Evolutionary conservation across 1,140 invertebrate species (phyloP).

Genomic region (Monochamus saltuarius): DNA sequence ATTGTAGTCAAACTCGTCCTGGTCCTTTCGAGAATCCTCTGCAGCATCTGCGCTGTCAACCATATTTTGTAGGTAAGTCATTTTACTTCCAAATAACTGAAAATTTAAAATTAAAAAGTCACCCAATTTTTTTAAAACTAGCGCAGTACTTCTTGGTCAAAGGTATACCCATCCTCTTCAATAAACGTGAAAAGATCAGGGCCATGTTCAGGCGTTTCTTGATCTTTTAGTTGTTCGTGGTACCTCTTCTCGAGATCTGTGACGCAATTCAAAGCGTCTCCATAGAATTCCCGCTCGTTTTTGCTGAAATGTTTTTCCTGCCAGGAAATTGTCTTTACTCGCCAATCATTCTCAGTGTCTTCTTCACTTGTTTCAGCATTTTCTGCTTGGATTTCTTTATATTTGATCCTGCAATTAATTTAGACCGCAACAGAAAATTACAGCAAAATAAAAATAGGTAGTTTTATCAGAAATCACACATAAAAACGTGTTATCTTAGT

Average conservation of each 20-base stretch:
- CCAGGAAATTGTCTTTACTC: conserved; percentile 38
- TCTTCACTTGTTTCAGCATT: neutral
- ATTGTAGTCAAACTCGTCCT: conserved; percentile 27
- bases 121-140: conserved; percentile 3
- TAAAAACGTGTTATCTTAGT: too few relatives aligned
- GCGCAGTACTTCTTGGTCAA: conserved; percentile 23
- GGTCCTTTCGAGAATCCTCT: neutral
- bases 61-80: conserved; percentile 18
- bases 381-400: conserved; percentile 17
- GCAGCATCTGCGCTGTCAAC: conserved; percentile 5
- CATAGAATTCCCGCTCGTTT: conserved; percentile 39
- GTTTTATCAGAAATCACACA: too few relatives aligned
- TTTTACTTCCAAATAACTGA: neutral
- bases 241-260: conserved; percentile 45
- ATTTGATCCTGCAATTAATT: conserved; percentile 25
- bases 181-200: conserved; percentile 37
- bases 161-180: conserved; percentile 34
- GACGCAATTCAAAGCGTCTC: conserved; percentile 39
- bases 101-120: neutral
- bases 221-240: conserved; percentile 32
- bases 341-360: conserved; percentile 17
- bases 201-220: conserved; percentile 17
- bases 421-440: neutral
- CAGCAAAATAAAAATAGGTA: too few relatives aligned
- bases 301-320: conserved; percentile 46